Evolutionary conservation across 2,113 vertebrate species (phyloP).

Genomic region (Ivindomyrus marchei): DNA sequence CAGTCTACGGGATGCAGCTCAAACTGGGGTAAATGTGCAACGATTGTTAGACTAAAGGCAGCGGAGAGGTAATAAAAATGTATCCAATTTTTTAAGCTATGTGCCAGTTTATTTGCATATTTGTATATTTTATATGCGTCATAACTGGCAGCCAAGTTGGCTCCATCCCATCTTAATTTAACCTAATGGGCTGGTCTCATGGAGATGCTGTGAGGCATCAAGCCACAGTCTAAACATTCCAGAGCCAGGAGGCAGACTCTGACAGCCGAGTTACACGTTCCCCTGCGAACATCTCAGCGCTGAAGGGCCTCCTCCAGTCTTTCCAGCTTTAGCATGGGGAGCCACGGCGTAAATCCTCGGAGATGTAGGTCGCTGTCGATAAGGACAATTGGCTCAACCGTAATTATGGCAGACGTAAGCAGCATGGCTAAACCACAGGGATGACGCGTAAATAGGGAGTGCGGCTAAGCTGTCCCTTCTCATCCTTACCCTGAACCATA

Average conservation of each 20-base stretch:
- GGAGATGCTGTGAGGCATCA: background rate
- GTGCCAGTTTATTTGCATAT: background rate
- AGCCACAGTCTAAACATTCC: background rate
- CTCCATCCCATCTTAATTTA: constrained; percentile 20
- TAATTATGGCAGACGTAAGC: constrained; percentile 9
- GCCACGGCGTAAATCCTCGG: background rate
- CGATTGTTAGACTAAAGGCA: background rate
- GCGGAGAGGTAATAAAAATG: background rate
- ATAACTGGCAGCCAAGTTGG: background rate
- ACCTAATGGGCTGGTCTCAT: constrained; percentile 7
- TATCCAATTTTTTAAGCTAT: background rate
- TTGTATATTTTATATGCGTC: background rate
- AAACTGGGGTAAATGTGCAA: background rate
- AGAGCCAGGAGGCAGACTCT: background rate
- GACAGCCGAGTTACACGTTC: background rate
- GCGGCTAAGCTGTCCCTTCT: background rate
- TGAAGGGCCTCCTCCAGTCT: background rate
- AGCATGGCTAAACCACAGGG: background rate
- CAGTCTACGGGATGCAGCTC: background rate
- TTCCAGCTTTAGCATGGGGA: background rate
- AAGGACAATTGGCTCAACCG: constrained; percentile 10
- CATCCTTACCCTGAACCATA: background rate
- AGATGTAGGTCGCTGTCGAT: constrained; percentile 1
- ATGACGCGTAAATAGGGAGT: background rate
- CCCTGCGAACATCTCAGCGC: background rate